Evolutionary conservation across 2,888 invertebrate genomes (phyloP), one percentile per base, ranked within the genome.

Genomic region (Dolomedes plantarius): DNA sequence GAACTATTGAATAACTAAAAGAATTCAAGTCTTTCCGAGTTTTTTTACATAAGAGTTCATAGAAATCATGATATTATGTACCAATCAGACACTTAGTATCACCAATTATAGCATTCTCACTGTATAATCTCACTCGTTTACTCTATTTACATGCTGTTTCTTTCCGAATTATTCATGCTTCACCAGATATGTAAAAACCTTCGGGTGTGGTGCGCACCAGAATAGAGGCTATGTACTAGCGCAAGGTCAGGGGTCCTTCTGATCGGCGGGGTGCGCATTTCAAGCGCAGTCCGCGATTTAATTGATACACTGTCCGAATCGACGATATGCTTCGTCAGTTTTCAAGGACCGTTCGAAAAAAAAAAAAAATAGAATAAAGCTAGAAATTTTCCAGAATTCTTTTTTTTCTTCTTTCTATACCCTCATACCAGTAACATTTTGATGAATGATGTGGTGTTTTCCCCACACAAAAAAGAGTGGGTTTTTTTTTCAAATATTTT

Each of bases 231-330:
- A 46, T 16, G 6, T 46, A n/a, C n/a, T n/a, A n/a, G 41, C 16
- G 16, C 41, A 46, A 46, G 41, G 41, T 11, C 16, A 16, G 9
- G 16, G 41, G 41, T 6, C 9, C 16, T 16, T 16, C 16, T 46
- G 41, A 46, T 46, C 6, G 16, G 16, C 9, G 16, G 41, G 41
- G 41, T 6, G 46, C 46, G 16, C 46, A 46, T 41, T 41, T 13
- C 16, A 13, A 13, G 16, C 6, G 41, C 23, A 23, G 3, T 1
- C 23, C 23, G 23, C 23, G 56, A 56, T 56, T 56, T 56, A 56
- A 56, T 56, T 56, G 23, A 56, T 56, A 56, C 23, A 56, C 19
- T 56, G 56, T 56, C 56, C 23, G 23, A 56, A 56, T 56, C 3
- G 5, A 2, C 1, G 23, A 16, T 19, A 23, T 23, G 56, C 56